A percentile compares a stretch with the other conserved stretches of the same genome.
Conservation (phyloP, 2,797 vertebrate genomes). For the Morus bassanus region DNA sequence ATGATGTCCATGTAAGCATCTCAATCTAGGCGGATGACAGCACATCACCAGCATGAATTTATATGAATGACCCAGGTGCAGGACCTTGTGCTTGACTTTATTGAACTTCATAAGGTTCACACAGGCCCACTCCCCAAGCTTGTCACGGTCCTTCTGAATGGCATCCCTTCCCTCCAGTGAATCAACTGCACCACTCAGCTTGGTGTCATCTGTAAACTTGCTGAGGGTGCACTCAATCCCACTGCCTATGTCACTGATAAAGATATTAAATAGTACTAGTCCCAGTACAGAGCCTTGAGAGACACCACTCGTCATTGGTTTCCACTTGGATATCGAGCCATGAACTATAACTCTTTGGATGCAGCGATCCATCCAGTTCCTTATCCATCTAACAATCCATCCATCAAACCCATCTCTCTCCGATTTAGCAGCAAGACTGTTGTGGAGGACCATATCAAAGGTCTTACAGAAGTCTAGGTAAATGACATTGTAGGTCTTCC, state of each 20-base stretch:
- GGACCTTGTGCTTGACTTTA: neutral
- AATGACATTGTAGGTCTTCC: rapidly evolving
- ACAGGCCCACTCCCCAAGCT: neutral
- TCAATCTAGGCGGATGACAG: neutral
- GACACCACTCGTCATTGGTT: neutral
- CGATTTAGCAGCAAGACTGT: neutral
- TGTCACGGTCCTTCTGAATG: neutral
- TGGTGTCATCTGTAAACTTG: neutral
- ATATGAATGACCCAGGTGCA: neutral
- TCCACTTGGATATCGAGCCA: neutral
- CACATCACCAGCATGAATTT: neutral
- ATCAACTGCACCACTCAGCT: neutral
- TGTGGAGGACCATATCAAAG: neutral
- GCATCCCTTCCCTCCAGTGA: neutral
- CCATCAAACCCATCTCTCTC: neutral
- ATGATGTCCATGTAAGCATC: neutral
- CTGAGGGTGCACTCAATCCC: neutral
- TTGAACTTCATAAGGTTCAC: neutral
- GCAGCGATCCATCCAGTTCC: neutral
- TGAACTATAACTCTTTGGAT: neutral
- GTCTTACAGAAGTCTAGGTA: neutral
- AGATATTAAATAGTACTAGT: neutral
- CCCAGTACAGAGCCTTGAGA: neutral
- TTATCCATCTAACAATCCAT: neutral
- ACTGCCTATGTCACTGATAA: neutral